Percentiles rank a stretch among this genome's conserved stretches.
phyloP scores from a whole-genome alignment of 2,888 invertebrate genomes.

The Epinotia nisella region DNA sequence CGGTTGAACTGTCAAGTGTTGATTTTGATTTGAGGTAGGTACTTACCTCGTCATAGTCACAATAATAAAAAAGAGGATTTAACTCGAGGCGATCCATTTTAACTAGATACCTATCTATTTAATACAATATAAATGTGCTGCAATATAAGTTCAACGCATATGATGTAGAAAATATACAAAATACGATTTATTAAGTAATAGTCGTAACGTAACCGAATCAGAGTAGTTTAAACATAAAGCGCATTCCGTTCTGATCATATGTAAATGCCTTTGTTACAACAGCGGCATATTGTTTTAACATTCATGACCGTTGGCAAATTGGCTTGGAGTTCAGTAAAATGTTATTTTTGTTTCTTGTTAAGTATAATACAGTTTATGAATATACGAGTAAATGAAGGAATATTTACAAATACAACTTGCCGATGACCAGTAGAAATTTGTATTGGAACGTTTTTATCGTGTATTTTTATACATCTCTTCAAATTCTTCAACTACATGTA shows the following conservation, averaged over 20 bases:
- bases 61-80: too few species aligned
- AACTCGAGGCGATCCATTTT: too few species aligned
- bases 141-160: background rate
- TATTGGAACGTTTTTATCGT: too few species aligned
- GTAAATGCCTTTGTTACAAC: slow-evolving; percentile 31
- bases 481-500: too few species aligned
- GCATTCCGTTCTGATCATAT: slow-evolving; percentile 19
- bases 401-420: too few species aligned
- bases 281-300: slow-evolving; percentile 20
- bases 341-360: slow-evolving; percentile 20
- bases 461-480: too few species aligned
- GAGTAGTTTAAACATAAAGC: slow-evolving; percentile 2
- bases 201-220: background rate
- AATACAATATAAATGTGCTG: too few species aligned
- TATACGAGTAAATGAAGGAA: background rate
- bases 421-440: too few species aligned
- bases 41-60: too few species aligned
- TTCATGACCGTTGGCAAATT: slow-evolving; percentile 20
- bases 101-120: too few species aligned
- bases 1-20: too few species aligned
- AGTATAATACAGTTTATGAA: slow-evolving; percentile 2
- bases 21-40: too few species aligned
- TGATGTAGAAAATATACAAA: background rate
- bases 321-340: slow-evolving; percentile 9
- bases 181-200: background rate